These are phyloP conservation scores for Ophioderma brevispina DNA, from an alignment of 35 echinoderm and acorn worm genomes.

Conservation along the genomic window DNA sequence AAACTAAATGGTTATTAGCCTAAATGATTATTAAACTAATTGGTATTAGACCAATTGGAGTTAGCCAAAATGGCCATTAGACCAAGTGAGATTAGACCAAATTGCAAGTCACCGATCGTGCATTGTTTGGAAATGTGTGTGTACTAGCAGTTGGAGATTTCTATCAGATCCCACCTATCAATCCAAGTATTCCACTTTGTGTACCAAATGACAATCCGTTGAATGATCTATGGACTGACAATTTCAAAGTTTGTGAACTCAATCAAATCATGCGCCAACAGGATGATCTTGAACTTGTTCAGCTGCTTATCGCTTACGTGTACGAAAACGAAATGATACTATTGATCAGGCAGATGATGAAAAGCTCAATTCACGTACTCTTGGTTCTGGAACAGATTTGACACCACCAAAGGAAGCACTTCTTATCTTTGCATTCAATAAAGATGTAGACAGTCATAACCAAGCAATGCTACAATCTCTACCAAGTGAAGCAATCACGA, in stretches of 20 bases:
- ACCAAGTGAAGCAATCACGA: slow-evolving; percentile 1
- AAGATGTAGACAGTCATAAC: background rate
- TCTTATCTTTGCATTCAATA: slow-evolving; percentile 10
- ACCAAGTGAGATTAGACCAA: too few relatives aligned
- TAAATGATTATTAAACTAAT: too few relatives aligned
- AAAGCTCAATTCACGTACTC: background rate
- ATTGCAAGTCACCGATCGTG: background rate
- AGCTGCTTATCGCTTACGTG: slow-evolving; percentile 32
- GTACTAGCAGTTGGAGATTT: slow-evolving; percentile 67
- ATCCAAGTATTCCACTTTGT: background rate
- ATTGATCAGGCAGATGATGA: background rate
- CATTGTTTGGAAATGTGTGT: slow-evolving; percentile 49
- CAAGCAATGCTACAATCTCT: background rate
- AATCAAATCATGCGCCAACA: slow-evolving; percentile 19
- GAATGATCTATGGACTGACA: slow-evolving; percentile 29
- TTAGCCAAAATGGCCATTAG: too few relatives aligned
- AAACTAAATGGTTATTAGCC: too few relatives aligned
- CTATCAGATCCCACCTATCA: slow-evolving; percentile 48
- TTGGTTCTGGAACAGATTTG: background rate
- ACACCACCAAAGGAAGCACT: slow-evolving; percentile 14
- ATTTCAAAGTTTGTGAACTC: slow-evolving; percentile 42
- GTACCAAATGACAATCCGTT: background rate
- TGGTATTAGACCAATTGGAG: too few relatives aligned
- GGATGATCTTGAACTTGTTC: slow-evolving; percentile 43
- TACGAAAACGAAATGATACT: background rate